Evolutionary conservation across 53 echinoderm and acorn worm species (phyloP), one percentile per base, ranked within the genome.

Genomic region (Crossaster papposus): DNA sequence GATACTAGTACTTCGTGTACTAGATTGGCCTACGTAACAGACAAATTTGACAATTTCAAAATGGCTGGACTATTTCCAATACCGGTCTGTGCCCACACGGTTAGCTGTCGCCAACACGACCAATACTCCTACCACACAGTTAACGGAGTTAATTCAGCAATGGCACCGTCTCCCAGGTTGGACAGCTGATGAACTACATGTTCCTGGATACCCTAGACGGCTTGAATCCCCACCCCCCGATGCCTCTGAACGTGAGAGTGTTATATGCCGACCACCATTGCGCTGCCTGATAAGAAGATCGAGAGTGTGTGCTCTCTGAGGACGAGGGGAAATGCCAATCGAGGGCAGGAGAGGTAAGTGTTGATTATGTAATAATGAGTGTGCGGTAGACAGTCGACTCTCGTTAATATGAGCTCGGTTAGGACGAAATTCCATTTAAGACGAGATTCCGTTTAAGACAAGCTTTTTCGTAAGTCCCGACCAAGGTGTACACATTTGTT

Each of bases 291-390:
- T n/a, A n/a, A 93, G 51, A 78, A 85, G 7, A 65, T 93, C 13
- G 75, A 73, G 72, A 81, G 86, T 51, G 58, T 90, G 20, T 30
- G 31, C 14, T 70, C 14, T 70, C 20, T 15, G 90, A 93, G 65
- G 90, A 90, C 35, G 86, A 90, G 64, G 90, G 90, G n/a, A n/a
- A 1, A 37, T 90, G 36, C 90, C 93, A 10, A 14, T 86, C 28
- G 93, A 81, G 44, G 90, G 93, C 71, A 64, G 93, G 55, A 82
- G 77, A 30, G 93, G 93, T 93, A 83, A 83, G 77, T 79, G 26
- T 8, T 30, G 32, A 44, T 44, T 9, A 44, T 38, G 38, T 38
- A 38, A 4, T 2, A 4, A 38, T 4, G 38, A 38, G n/a, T 38
- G 2, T 38, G 38, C 2, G 38, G 38, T 7, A n/a, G n/a, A n/a